Base-by-base conservation (phyloP, 2,113 vertebrate genomes). In the Oryctolagus cuniculus region DNA sequence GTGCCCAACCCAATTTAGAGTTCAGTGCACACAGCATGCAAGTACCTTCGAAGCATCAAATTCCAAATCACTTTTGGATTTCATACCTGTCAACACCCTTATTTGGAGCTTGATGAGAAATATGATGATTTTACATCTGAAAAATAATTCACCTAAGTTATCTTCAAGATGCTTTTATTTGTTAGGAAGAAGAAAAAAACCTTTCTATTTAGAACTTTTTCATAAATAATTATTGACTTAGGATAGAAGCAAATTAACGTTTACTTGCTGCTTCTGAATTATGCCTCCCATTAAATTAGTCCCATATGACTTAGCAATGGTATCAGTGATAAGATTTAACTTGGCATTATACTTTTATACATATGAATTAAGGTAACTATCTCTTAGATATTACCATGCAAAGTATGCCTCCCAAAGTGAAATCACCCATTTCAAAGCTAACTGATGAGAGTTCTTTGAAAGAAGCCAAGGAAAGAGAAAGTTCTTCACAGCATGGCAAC, bases 1-100 rank as follows among this genome's bases (percentile, higher is more conserved):
- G 16, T 22, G 17, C 34, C 55, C 19, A 83, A 13, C n/a, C 64
- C 34, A 80, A 61, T 75, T 78, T 72, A 44, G 36, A 87, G 27
- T 61, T 69, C 2, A 34, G n/a, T 21, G 5, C 9, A 77, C 6
- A 72, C 2, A 79, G 55, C 17, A 49, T 19, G 7, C 73, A 83
- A 51, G 91, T 91, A 88, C 4, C 19, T 85, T 74, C 38, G 44
- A 51, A 88, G 17, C 17, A 86, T 36, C 36, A 95, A 72, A 91
- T 27, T 69, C 12, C 21, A 89, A 64, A 82, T 80, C 70, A 86
- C 27, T 93, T 95, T 86, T 87, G 70, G 93, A 89, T 91, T 66
- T 92, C 73, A 69, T 78, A 87, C 0, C 3, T 87, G 31, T 75
- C 55, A n/a, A 13, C 15, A 85, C 1, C 11, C 2, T 87, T 73